Evolutionary conservation across 2,797 vertebrate species (phyloP), one percentile per base, ranked within the genome.

Genomic region (Sphenodon punctatus): DNA sequence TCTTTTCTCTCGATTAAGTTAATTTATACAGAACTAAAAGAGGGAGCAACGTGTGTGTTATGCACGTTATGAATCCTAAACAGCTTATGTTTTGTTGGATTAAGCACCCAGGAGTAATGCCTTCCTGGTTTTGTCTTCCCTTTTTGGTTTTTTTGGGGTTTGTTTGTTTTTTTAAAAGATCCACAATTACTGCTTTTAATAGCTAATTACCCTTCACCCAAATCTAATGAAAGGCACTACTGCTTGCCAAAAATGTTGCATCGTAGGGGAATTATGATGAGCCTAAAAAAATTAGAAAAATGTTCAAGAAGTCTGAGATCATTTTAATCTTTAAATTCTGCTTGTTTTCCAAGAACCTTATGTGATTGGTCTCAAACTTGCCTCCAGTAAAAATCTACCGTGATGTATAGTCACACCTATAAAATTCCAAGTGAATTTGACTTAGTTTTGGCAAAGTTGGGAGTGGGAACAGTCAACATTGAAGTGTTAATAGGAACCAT

Each of bases 321-420:
- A 11, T 71, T 82, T 67, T 60, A 45, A 25, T 48, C 48, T 73
- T 78, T 67, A 53, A 20, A 38, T 45, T 46, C 69, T 67, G 34
- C 49, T n/a, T 16, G 10, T 88, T 84, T 90, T 60, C 75, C 72
- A 30, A 81, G 43, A 70, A 20, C 23, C 1, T 0, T 68, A 32
- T 82, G 81, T 86, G 14, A 84, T 85, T 89, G 78, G 81, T 70
- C 77, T 82, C 51, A 75, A 69, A 69, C 41, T 70, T 74, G 30
- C n/a, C 6, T 71, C 56, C 81, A 65, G 46, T 81, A 59, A 41
- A 91, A 61, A 32, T 41, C 43, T 25, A 10, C 36, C 43, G 15
- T 19, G 22, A 71, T 34, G 3, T 30, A 19, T 42, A 85, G 66
- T 66, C 73, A 41, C n/a, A 46, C 25, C 46, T 68, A 71, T 51